A percentile compares a stretch with the other conserved stretches of the same genome.
Evolutionary conservation across 2,888 invertebrate species (phyloP).

Genomic region (Drosophila quinaria): DNA sequence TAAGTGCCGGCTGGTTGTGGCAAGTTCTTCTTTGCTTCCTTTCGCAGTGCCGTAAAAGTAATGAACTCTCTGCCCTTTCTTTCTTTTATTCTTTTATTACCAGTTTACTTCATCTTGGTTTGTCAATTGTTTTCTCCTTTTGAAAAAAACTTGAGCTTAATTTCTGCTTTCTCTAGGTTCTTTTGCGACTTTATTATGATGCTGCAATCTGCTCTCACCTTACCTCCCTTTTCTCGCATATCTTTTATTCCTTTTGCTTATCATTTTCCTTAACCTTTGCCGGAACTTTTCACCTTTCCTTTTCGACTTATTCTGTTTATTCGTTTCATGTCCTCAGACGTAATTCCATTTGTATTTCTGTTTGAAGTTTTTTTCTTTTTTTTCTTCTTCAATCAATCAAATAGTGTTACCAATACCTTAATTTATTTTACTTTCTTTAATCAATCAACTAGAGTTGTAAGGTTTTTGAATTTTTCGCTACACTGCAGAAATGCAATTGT

Average conservation of each 20-base stretch:
- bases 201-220: slow-evolving; percentile 10
- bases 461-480: slow-evolving; percentile 9
- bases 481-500: slow-evolving; percentile 19
- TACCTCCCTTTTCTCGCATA: background rate
- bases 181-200: slow-evolving; percentile 18
- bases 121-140: slow-evolving; percentile 15
- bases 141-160: slow-evolving; percentile 1
- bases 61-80: slow-evolving; percentile 1
- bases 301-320: background rate
- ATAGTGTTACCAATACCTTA: background rate
- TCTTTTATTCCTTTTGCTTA: slow-evolving; percentile 15
- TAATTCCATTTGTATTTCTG: slow-evolving; percentile 10
- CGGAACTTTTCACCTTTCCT: background rate
- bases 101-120: slow-evolving; percentile 25
- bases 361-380: slow-evolving; percentile 13
- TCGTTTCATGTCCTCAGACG: background rate
- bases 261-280: background rate
- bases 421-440: background rate
- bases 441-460: slow-evolving; percentile 18
- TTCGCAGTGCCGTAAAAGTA: slow-evolving; percentile 9
- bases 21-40: slow-evolving; percentile 6
- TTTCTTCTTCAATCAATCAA: slow-evolving; percentile 4
- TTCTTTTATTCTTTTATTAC: background rate
- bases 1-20: slow-evolving; percentile 1
- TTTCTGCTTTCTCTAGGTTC: slow-evolving; percentile 5